Conservation (phyloP, 2,113 vertebrate genomes). For the Chaetodon auriga region DNA sequence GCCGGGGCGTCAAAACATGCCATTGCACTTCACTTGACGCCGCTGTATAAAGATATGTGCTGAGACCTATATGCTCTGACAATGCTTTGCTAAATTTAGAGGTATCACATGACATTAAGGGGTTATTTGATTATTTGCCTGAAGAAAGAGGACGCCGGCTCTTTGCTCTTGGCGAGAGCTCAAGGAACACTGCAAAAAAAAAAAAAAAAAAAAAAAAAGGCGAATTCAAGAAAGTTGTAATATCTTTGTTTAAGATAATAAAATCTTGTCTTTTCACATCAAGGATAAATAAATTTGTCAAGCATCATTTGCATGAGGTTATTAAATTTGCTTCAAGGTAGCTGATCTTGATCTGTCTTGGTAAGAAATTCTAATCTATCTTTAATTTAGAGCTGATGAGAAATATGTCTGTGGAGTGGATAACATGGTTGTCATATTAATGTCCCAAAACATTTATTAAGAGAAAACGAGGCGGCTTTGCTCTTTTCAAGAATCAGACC, state of each 20-base stretch:
- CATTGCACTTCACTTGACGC: conserved; percentile 60
- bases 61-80: conserved; percentile 45
- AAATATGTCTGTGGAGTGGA: conserved; percentile 13
- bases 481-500: not conserved
- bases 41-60: conserved; percentile 59
- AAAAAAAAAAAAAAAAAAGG: not conserved
- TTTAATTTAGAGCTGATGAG: conserved; percentile 41
- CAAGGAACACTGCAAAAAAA: not conserved
- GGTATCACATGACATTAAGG: conserved; percentile 12
- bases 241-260: conserved; percentile 10
- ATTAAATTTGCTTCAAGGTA: conserved; percentile 38
- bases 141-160: not conserved
- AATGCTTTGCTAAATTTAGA: conserved; percentile 27
- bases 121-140: conserved; percentile 29
- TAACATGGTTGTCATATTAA: conserved; percentile 21
- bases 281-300: conserved; percentile 16
- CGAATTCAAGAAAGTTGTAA: not conserved
- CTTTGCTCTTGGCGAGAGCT: not conserved
- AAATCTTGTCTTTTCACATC: conserved; percentile 27
- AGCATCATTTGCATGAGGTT: conserved; percentile 39
- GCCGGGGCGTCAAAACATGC: conserved; percentile 71
- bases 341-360: conserved; percentile 17
- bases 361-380: conserved; percentile 17
- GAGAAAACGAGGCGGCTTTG: not conserved
- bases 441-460: not conserved